A percentile compares a stretch with the other conserved stretches of the same genome.
Conservation (phyloP, 2,797 vertebrate genomes). For the Bradypodion pumilum region DNA sequence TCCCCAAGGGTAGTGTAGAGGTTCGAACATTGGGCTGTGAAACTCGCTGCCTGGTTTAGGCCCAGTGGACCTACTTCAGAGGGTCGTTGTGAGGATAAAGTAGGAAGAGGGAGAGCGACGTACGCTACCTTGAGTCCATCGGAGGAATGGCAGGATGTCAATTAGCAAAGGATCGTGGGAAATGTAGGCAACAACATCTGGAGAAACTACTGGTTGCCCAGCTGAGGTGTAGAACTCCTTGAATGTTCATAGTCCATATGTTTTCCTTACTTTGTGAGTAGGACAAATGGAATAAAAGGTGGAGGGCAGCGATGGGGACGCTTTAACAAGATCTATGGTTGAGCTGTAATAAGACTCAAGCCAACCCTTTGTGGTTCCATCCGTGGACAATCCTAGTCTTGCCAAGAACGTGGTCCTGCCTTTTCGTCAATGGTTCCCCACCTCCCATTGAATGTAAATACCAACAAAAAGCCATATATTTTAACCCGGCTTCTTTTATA, state of each 20-base stretch:
- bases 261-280: not conserved
- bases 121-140: too few species aligned
- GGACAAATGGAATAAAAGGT: not conserved
- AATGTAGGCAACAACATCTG: not conserved
- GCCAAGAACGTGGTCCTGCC: not conserved
- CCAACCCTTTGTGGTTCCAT: not conserved
- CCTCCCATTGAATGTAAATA: constrained; percentile 38
- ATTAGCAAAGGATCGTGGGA: not conserved
- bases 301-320: not conserved
- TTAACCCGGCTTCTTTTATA: constrained; percentile 61
- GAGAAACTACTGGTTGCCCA: not conserved
- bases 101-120: too few species aligned
- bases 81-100: too few species aligned
- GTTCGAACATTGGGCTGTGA: too few species aligned
- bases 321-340: not conserved
- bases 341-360: too few species aligned
- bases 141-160: too few species aligned
- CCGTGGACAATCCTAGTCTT: too few species aligned
- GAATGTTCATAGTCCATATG: not conserved
- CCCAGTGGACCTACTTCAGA: too few species aligned
- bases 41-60: too few species aligned
- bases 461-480: constrained; percentile 74
- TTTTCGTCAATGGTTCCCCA: not conserved
- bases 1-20: too few species aligned
- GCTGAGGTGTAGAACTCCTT: not conserved